Conservation (phyloP, 2,797 vertebrate species). For the Anguilla anguilla region DNA sequence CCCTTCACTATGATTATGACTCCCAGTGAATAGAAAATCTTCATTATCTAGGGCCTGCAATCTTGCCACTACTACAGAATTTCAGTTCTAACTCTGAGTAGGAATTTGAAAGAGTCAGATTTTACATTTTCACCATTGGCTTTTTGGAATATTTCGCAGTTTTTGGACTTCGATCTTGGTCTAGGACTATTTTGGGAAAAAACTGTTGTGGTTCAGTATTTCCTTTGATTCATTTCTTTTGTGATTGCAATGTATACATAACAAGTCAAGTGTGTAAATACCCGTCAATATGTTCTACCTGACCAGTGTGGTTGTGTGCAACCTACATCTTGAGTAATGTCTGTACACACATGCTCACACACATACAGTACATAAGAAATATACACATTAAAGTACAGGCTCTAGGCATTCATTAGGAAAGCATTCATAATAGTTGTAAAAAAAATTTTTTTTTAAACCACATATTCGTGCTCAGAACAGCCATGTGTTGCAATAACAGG, state of each 20-base stretch:
- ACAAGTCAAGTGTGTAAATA: no score
- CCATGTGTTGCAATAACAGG: slow-evolving; percentile 38
- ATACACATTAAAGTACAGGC: slow-evolving; percentile 28
- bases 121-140: no score
- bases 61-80: neutral
- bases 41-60: neutral
- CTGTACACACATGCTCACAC: neutral
- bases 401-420: neutral
- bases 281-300: no score
- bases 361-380: neutral
- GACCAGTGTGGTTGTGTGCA: no score
- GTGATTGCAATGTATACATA: no score
- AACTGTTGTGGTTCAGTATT: no score
- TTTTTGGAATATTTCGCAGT: no score
- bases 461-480: slow-evolving; percentile 23
- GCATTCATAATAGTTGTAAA: slow-evolving; percentile 27
- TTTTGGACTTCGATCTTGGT: no score
- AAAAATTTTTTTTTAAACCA: neutral
- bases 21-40: neutral
- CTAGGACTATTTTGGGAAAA: no score
- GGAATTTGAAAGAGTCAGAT: neutral
- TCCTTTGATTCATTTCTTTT: no score
- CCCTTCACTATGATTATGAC: neutral
- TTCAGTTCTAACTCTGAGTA: neutral
- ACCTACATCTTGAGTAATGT: no score